phyloP scores from a whole-genome alignment of 2,888 invertebrate genomes.

The Andrena flavipes region DNA sequence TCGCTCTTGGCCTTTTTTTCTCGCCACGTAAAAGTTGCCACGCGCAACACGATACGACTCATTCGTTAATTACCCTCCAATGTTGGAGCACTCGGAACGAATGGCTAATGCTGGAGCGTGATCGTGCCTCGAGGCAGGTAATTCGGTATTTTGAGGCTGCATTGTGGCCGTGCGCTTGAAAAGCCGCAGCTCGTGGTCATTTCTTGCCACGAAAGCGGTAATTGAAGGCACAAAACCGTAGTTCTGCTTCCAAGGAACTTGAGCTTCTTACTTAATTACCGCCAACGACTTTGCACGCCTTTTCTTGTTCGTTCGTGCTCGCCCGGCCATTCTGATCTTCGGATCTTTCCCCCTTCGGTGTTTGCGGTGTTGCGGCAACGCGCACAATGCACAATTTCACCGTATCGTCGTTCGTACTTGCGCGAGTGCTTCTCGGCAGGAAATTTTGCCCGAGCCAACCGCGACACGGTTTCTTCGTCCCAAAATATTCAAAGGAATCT shows the following conservation, averaged over 20 bases:
- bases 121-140: slow-evolving; percentile 1
- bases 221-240: slow-evolving; percentile 32
- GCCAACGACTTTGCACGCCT: slow-evolving; percentile 30
- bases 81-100: background rate
- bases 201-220: slow-evolving; percentile 34
- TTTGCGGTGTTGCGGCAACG: slow-evolving; percentile 10
- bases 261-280: slow-evolving; percentile 54
- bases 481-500: background rate
- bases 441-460: background rate
- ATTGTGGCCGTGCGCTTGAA: background rate
- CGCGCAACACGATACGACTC: background rate
- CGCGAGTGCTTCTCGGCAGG: background rate
- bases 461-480: background rate
- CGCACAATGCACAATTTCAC: background rate
- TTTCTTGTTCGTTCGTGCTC: slow-evolving; percentile 9
- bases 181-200: slow-evolving; percentile 19
- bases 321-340: slow-evolving; percentile 33
- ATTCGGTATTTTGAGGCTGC: slow-evolving; percentile 1
- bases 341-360: background rate
- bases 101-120: slow-evolving; percentile 3
- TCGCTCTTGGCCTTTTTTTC: background rate
- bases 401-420: slow-evolving; percentile 4
- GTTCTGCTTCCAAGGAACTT: slow-evolving; percentile 24
- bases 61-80: background rate
- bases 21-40: slow-evolving; percentile 1